Evolutionary conservation across 1,140 invertebrate genomes (phyloP), one percentile per base, ranked within the genome.

Genomic region (Aphelinus certus): DNA sequence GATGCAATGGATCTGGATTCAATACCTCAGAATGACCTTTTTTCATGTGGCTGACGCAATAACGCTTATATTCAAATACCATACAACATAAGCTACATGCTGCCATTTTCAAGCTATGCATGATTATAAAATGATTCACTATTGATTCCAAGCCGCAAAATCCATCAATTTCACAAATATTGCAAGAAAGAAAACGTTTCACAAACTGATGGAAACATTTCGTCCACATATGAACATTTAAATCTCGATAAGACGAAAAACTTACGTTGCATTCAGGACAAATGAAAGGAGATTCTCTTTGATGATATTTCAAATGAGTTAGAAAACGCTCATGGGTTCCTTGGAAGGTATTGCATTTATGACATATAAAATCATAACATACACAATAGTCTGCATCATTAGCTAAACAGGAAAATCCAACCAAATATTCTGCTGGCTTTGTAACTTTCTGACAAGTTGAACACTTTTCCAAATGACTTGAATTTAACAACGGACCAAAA

Each of bases 171-270:
- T 84, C 78, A 45, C 86, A 88, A 42, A 88, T 73, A 56, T 78
- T 82, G 57, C 86, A 88, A 3, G 76, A 75, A 46, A 83, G 76
- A 26, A 83, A 47, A 26, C 81, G 76, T 7, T 79, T 80, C 0
- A 79, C 81, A 3, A 83, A 42, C 2, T 76, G 79, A 61, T 87
- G 86, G 55, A 85, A 85, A 46, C 86, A 88, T 9, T 60, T 72
- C 0, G 83, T 83, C 86, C 86, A 88, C 2, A 79, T 75, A 45
- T 88, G 86, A 4, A 81, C 51, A 6, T 84, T 84, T 3, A 88
- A 67, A 47, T 78, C 73, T 47, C 63, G 69, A 4, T 76, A 77
- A 1, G 79, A 70, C 0, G 62, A 1, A 57, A 81, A 86, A n/a
- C 63, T 79, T 4, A 64, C 49, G 1, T 79, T 78, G 53, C 86